Conservation (phyloP, 2,113 vertebrate genomes). For the Maccullochella peelii region DNA sequence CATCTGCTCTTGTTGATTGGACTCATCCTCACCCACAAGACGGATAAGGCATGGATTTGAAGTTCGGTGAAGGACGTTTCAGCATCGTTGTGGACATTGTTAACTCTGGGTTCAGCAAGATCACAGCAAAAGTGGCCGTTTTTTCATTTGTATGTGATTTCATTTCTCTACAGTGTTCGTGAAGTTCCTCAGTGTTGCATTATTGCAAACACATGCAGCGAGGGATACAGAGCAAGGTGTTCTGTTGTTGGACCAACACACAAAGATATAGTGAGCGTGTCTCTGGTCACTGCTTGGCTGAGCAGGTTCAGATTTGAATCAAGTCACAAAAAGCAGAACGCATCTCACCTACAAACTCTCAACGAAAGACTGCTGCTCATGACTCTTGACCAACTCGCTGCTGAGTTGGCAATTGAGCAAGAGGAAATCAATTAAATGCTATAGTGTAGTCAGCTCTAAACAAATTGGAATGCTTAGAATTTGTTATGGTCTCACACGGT, state of each 20-base stretch:
- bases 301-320: not conserved
- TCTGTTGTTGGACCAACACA: constrained; percentile 1
- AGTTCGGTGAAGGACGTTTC: constrained; percentile 48
- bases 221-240: not conserved
- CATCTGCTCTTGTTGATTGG: constrained; percentile 71
- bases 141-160: constrained; percentile 1
- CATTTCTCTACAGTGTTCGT: not conserved
- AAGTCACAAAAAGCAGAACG: not conserved
- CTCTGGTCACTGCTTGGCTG: not conserved
- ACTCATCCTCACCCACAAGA: constrained; percentile 47
- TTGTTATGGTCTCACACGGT: not conserved
- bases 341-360: not conserved
- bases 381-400: not conserved
- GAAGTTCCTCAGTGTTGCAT: constrained; percentile 13
- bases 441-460: not conserved
- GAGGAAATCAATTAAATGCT: too few relatives aligned
- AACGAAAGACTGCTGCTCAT: not conserved
- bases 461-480: not conserved
- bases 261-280: not conserved
- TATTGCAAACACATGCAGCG: not conserved
- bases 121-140: not conserved
- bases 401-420: not conserved
- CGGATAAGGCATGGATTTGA: constrained; percentile 38
- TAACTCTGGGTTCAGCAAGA: constrained; percentile 21
- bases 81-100: constrained; percentile 38